Percentiles rank a stretch among this genome's conserved stretches.
Evolutionary conservation across 2,797 vertebrate species (phyloP).

Genomic region (Lepus townsendii): DNA sequence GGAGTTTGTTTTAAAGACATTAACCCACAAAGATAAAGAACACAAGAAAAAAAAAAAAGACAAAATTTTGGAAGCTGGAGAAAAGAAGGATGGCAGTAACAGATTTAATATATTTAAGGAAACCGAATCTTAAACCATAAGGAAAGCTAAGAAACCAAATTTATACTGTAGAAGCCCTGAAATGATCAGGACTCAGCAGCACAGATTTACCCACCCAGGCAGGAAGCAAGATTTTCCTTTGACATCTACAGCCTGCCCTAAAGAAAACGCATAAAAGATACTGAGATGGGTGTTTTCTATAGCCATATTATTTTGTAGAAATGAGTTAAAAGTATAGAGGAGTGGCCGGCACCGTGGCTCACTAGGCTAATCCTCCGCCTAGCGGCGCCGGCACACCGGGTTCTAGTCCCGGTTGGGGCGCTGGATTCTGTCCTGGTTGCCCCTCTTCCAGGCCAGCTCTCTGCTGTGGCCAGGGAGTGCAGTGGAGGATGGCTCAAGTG

Average conservation of each 20-base stretch:
- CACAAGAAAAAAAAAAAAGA: not conserved
- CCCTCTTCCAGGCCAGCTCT: too few relatives aligned
- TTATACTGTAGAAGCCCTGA: slow-evolving; percentile 24
- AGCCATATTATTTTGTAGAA: slow-evolving; percentile 11
- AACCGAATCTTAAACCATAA: slow-evolving; percentile 38
- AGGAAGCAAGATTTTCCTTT: not conserved
- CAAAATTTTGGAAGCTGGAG: slow-evolving; percentile 44
- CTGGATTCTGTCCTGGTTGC: too few relatives aligned
- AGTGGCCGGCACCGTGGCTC: not conserved
- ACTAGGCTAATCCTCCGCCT: too few relatives aligned
- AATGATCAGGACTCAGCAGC: not conserved
- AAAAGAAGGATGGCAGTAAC: slow-evolving; percentile 11
- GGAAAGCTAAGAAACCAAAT: not conserved
- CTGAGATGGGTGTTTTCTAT: not conserved
- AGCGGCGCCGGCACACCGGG: too few relatives aligned
- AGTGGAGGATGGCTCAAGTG: too few relatives aligned
- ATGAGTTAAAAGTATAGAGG: slow-evolving; percentile 42
- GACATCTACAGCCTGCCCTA: not conserved
- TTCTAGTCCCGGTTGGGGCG: too few relatives aligned
- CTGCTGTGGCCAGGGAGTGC: too few relatives aligned
- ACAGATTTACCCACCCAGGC: not conserved
- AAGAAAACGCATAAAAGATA: slow-evolving; percentile 13
- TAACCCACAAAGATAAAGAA: slow-evolving; percentile 49
- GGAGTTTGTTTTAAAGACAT: not conserved
- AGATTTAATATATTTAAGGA: slow-evolving; percentile 49